Conservation (phyloP, 2,888 invertebrate genomes). For the Drosophila nr. medialis region DNA sequence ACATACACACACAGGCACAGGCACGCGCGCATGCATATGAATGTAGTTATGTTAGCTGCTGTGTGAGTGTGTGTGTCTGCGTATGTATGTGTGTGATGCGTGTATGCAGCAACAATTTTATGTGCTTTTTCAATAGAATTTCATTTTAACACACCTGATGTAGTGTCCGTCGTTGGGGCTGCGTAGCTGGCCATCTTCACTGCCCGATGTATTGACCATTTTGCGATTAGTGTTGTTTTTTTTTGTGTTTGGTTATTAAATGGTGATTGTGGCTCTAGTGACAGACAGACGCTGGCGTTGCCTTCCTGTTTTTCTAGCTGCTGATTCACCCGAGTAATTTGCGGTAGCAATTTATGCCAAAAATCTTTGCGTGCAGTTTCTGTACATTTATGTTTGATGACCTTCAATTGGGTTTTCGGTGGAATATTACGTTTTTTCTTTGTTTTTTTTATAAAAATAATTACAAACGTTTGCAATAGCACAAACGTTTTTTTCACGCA, state of each 20-base stretch:
- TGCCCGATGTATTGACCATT: constrained; percentile 84
- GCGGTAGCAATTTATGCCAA: constrained; percentile 34
- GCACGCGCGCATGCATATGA: constrained; percentile 42
- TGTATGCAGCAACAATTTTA: constrained; percentile 81
- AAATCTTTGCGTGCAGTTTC: constrained; percentile 26
- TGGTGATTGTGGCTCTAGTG: constrained; percentile 6
- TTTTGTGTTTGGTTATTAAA: constrained; percentile 17
- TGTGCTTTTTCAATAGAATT: constrained; percentile 62
- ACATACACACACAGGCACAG: constrained; percentile 43
- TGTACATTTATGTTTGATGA: constrained; percentile 49
- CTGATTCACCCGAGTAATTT: constrained; percentile 50
- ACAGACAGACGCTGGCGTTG: constrained; percentile 27
- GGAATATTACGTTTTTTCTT: constrained; percentile 48
- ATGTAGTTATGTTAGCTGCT: constrained; percentile 37
- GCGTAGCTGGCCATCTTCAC: constrained; percentile 94
- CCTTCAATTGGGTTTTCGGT: constrained; percentile 56
- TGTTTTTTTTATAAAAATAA: constrained; percentile 41
- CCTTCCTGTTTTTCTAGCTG: constrained; percentile 25
- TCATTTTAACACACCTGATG: constrained; percentile 85
- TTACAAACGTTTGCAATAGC: constrained; percentile 64
- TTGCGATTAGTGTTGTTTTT: constrained; percentile 25
- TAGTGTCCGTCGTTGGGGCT: constrained; percentile 88
- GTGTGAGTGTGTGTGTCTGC: constrained; percentile 22
- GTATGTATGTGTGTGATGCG: constrained; percentile 34
- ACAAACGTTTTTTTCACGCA: constrained; percentile 63